These are phyloP conservation scores for Helleia helle DNA, from an alignment of 2,888 invertebrate species.

Conservation along the genomic window DNA sequence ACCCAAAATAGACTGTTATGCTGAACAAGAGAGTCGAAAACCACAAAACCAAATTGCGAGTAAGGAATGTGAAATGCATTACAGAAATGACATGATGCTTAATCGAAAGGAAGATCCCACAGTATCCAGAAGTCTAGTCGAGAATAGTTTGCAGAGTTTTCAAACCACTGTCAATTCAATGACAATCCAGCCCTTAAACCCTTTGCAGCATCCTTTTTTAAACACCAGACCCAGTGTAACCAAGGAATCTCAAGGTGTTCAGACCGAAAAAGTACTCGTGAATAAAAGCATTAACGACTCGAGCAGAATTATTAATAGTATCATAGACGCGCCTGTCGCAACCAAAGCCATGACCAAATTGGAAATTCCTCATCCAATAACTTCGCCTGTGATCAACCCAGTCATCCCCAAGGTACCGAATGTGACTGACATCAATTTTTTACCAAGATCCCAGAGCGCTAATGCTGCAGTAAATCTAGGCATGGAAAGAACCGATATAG, in stretches of 20 bases:
- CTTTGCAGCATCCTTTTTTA: slow-evolving; percentile 48
- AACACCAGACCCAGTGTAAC: slow-evolving; percentile 46
- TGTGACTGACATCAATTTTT: slow-evolving; percentile 53
- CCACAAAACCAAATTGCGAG: slow-evolving; percentile 34
- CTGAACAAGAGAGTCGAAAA: slow-evolving; percentile 45
- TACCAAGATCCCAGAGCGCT: slow-evolving; percentile 64
- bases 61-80: slow-evolving; percentile 50
- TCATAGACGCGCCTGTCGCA: slow-evolving; percentile 45
- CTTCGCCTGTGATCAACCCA: slow-evolving; percentile 62
- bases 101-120: slow-evolving; percentile 57
- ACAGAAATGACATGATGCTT: slow-evolving; percentile 44
- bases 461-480: slow-evolving; percentile 56
- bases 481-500: slow-evolving; percentile 51
- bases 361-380: slow-evolving; percentile 65
- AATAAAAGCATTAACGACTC: slow-evolving; percentile 40
- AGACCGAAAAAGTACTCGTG: slow-evolving; percentile 50
- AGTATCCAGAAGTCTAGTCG: slow-evolving; percentile 52
- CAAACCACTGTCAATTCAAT: slow-evolving; percentile 54
- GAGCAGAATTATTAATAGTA: slow-evolving; percentile 38
- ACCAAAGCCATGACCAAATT: slow-evolving; percentile 55
- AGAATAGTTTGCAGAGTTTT: slow-evolving; percentile 46
- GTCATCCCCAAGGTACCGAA: slow-evolving; percentile 61
- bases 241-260: slow-evolving; percentile 57
- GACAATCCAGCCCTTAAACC: slow-evolving; percentile 59
- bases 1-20: slow-evolving; percentile 46